These are phyloP conservation scores for Rhinopomastus cyanomelas DNA, from an alignment of 2,113 vertebrate genomes.

Conservation along the genomic window DNA sequence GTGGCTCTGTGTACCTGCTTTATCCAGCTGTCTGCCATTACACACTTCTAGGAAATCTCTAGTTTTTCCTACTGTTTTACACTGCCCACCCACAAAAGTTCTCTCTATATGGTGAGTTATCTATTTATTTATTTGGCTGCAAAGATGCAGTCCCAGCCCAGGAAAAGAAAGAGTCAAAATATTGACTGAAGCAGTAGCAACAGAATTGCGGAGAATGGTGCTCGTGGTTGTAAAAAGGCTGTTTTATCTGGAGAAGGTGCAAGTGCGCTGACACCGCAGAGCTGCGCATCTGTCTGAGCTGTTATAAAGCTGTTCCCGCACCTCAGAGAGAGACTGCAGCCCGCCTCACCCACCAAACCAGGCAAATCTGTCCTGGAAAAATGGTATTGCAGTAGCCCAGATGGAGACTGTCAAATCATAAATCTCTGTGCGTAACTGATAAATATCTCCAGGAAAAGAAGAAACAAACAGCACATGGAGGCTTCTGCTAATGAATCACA, in stretches of 20 bases:
- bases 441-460: neutral
- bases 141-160: neutral
- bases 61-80: neutral
- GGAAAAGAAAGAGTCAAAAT: neutral
- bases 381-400: neutral
- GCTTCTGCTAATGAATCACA: constrained; percentile 9
- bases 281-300: neutral
- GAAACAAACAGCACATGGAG: constrained; percentile 12
- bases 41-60: neutral
- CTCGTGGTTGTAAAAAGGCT: neutral
- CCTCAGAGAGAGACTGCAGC: neutral
- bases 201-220: neutral
- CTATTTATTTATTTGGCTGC: neutral
- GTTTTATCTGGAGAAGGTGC: neutral
- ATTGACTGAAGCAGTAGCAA: neutral
- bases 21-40: neutral
- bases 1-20: neutral
- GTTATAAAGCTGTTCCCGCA: neutral
- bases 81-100: neutral
- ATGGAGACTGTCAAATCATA: neutral
- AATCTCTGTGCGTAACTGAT: neutral
- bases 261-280: neutral
- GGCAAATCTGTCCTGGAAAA: neutral
- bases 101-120: neutral
- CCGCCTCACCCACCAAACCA: neutral